Conservation (phyloP, 2,888 invertebrate genomes). For the Hemicrepidius hirtus region DNA sequence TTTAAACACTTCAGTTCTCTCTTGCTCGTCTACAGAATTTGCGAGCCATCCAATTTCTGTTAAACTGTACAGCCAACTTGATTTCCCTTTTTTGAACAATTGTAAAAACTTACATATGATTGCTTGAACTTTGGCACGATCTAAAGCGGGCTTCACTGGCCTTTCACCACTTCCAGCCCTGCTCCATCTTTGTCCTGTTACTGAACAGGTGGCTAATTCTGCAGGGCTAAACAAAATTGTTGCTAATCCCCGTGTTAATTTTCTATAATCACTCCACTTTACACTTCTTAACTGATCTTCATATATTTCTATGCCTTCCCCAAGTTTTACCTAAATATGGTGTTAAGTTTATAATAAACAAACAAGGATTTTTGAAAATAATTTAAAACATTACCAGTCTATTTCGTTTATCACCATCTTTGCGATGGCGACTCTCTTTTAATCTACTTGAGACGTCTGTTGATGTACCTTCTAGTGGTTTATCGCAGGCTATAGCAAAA, state of each 20-base stretch:
- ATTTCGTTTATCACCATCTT: constrained; percentile 41
- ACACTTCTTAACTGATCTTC: constrained; percentile 82
- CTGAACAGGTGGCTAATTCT: constrained; percentile 84
- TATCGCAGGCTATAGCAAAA: constrained; percentile 56
- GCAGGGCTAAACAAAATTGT: constrained; percentile 85
- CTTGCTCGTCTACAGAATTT: too few species aligned
- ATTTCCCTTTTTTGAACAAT: too few species aligned
- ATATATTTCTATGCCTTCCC: constrained; percentile 83
- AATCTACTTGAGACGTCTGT: constrained; percentile 55
- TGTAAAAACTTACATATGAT: constrained; percentile 76
- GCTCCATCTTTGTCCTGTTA: constrained; percentile 85
- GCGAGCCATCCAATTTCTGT: too few species aligned
- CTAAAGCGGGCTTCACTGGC: constrained; percentile 84
- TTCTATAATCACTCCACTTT: constrained; percentile 85
- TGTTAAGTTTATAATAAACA: background rate
- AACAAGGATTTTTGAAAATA: too few species aligned
- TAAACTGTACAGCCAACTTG: too few species aligned
- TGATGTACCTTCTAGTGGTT: constrained; percentile 49
- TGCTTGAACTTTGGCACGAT: constrained; percentile 83
- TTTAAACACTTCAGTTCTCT: too few species aligned
- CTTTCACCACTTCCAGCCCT: constrained; percentile 82
- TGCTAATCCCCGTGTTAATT: constrained; percentile 82
- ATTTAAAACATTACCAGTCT: constrained; percentile 31
- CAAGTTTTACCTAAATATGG: constrained; percentile 32
- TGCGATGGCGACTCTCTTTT: constrained; percentile 48